These are phyloP conservation scores for Homarus gammarus DNA, from an alignment of 2,888 invertebrate species.

Conservation along the genomic window DNA sequence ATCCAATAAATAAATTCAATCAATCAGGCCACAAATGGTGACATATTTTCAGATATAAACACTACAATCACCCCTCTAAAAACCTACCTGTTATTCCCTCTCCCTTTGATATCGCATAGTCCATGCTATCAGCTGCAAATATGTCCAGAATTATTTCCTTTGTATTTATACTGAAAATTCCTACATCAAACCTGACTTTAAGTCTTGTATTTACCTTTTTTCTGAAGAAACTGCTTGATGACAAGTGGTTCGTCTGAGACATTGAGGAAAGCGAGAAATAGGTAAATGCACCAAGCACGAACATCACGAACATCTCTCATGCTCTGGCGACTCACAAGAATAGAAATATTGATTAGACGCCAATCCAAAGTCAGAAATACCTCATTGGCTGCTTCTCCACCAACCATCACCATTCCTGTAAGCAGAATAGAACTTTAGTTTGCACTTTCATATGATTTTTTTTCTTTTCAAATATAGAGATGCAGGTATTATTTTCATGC, in stretches of 20 bases:
- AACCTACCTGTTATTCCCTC: too few relatives aligned
- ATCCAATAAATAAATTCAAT: too few relatives aligned
- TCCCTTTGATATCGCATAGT: too few relatives aligned
- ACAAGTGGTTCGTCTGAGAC: slow-evolving; percentile 22
- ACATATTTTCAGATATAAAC: too few relatives aligned
- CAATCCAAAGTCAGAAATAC: slow-evolving; percentile 41
- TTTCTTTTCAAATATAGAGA: too few relatives aligned
- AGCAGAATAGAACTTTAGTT: too few relatives aligned
- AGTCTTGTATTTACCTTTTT: slow-evolving; percentile 32
- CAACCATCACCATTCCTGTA: slow-evolving; percentile 57
- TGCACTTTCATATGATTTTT: too few relatives aligned
- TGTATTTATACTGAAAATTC: background rate
- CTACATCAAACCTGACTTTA: background rate
- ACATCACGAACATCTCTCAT: slow-evolving; percentile 36
- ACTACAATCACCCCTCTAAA: background rate
- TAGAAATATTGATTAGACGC: slow-evolving; percentile 18
- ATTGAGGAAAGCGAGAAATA: slow-evolving; percentile 57
- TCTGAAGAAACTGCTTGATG: slow-evolving; percentile 35
- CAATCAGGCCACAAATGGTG: too few relatives aligned
- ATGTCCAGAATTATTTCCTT: background rate
- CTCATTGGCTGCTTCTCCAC: slow-evolving; percentile 50
- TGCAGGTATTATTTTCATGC: too few relatives aligned
- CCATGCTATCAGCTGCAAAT: too few relatives aligned
- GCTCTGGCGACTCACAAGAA: slow-evolving; percentile 19
- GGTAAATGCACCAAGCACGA: slow-evolving; percentile 56